Percentiles rank a stretch among this genome's conserved stretches.
Conservation (phyloP, 2,888 invertebrate species). For the Pelosia muscerda region DNA sequence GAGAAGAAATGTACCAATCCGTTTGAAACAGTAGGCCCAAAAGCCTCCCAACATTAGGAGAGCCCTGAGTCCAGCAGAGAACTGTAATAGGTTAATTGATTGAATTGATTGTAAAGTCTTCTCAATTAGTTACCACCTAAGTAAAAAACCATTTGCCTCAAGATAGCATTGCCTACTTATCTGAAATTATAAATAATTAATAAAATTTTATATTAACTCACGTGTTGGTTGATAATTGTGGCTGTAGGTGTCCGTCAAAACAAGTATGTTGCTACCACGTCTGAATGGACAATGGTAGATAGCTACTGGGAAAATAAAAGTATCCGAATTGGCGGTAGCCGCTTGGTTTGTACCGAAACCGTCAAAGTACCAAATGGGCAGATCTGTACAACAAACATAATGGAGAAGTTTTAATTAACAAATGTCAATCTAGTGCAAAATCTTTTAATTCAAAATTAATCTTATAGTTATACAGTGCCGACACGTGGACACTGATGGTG, state of each 20-base stretch:
- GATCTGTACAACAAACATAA: conserved; percentile 74
- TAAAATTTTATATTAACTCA: conserved; percentile 48
- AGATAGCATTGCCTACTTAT: no score
- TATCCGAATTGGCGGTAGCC: conserved; percentile 89
- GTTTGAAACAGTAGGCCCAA: no score
- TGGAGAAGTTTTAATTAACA: background rate
- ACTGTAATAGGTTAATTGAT: no score
- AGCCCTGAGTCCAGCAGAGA: no score
- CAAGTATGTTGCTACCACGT: conserved; percentile 90
- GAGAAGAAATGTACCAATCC: no score
- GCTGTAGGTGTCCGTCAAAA: conserved; percentile 92
- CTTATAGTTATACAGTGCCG: no score
- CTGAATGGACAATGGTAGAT: conserved; percentile 94
- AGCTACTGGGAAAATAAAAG: conserved; percentile 91
- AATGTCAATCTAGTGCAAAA: background rate
- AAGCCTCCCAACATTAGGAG: no score
- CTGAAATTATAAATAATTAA: background rate
- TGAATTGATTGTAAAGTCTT: no score
- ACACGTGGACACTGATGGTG: no score
- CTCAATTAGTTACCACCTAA: no score
- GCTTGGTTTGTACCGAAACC: conserved; percentile 91
- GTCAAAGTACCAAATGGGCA: conserved; percentile 92
- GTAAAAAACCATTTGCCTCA: no score
- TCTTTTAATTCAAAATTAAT: no score
- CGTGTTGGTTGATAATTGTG: conserved; percentile 85